Evolutionary conservation across 2,113 vertebrate species (phyloP).

Genomic region (Tricholaema leucomelas): DNA sequence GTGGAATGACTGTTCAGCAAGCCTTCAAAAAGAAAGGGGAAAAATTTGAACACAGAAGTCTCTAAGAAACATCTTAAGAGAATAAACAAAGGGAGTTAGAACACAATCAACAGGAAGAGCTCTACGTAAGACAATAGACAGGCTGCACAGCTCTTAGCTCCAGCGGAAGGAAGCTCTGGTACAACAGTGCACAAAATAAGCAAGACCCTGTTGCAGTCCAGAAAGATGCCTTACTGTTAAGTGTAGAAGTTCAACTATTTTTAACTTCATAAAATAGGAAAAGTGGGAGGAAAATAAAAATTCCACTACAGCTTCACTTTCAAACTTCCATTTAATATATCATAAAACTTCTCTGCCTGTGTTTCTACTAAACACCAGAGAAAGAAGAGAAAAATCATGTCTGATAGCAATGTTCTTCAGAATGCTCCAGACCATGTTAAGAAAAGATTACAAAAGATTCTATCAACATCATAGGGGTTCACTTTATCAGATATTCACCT

Average conservation of each 20-base stretch:
- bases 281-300: neutral
- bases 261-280: neutral
- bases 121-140: constrained; percentile 61
- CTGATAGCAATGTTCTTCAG: neutral
- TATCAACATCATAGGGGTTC: neutral
- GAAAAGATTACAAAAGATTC: neutral
- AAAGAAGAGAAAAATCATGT: neutral
- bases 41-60: constrained; percentile 13
- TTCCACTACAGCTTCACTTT: neutral
- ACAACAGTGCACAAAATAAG: constrained; percentile 23
- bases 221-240: neutral
- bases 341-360: neutral
- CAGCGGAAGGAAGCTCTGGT: constrained; percentile 66
- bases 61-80: constrained; percentile 66
- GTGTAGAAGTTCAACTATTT: neutral
- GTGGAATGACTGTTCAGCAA: neutral
- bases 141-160: constrained; percentile 25
- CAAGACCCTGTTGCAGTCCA: neutral
- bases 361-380: neutral
- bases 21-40: neutral
- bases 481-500: neutral
- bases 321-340: neutral
- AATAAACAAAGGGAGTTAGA: constrained; percentile 72
- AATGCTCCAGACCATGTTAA: neutral
- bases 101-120: constrained; percentile 77